phyloP scores from a whole-genome alignment of 2,113 vertebrate species.

The Pipa parva region DNA sequence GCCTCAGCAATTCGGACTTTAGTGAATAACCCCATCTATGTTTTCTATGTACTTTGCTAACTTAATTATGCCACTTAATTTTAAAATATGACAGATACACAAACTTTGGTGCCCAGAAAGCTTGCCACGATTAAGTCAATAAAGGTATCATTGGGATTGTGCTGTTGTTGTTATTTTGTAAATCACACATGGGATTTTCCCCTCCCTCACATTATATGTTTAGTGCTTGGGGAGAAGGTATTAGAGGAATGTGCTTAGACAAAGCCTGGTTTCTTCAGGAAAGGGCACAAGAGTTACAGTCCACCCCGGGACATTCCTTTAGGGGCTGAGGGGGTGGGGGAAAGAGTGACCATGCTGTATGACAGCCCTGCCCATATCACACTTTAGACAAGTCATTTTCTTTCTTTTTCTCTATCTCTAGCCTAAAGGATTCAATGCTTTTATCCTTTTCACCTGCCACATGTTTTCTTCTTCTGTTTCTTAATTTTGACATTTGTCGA shows the following conservation, averaged over 20 bases:
- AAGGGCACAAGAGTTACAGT: slow-evolving; percentile 32
- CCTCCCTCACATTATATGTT: slow-evolving; percentile 11
- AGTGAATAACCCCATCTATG: too few species aligned
- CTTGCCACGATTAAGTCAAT: too few species aligned
- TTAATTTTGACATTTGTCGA: background rate
- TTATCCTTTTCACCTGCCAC: background rate
- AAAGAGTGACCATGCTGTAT: background rate
- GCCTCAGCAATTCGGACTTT: too few species aligned
- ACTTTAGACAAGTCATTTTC: background rate
- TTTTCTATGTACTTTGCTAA: too few species aligned
- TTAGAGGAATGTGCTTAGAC: slow-evolving; percentile 25
- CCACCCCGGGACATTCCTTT: slow-evolving; percentile 23
- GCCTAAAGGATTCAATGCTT: background rate
- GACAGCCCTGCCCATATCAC: background rate
- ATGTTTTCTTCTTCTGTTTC: background rate
- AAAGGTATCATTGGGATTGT: background rate
- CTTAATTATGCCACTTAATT: too few species aligned
- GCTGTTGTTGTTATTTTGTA: background rate
- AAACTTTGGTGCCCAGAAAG: too few species aligned
- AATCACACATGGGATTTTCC: background rate
- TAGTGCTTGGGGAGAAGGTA: slow-evolving; percentile 2
- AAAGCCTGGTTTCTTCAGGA: slow-evolving; percentile 29
- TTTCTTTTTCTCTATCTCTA: background rate
- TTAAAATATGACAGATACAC: too few species aligned
- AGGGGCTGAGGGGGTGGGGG: background rate